Base-by-base conservation (phyloP, 2,888 invertebrate species). In the Eupithecia abbreviata region DNA sequence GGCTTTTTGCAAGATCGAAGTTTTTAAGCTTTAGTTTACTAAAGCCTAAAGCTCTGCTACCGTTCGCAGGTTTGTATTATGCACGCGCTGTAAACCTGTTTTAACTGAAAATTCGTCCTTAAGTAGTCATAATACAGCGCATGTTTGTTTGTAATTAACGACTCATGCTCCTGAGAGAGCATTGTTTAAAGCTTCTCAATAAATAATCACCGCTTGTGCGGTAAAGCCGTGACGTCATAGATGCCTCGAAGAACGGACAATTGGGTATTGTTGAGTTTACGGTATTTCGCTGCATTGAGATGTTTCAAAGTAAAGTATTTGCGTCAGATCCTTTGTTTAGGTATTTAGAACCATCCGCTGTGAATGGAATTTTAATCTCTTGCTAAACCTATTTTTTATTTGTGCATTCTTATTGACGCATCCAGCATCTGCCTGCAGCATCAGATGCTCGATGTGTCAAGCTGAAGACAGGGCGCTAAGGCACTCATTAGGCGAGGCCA, bases 61-160 rank as follows among this genome's bases (percentile, higher is more conserved):
- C 30, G 62, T 58, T 58, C 3, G 58, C 58, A 18, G 58, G 58
- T 10, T 47, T 18, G 18, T 42, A 30, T 10, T 66, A 42, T 0
- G 58, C 18, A 51, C n/a, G 45, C 15, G 49, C 18, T 4, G 18
- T 5, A 42, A 72, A 30, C 72, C 6, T 70, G 49, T 73, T 75
- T 73, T n/a, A 18, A 42, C 47, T 62, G 30, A 45, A 77, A 77
- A 75, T 42, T 42, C 12, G 43, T 18, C 58, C 55, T 73, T 85
- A 87, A 82, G 77, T 76, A 81, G 74, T 85, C 85, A 85, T 86
- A 85, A 87, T 85, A 84, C 84, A 85, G 89, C 84, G 86, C 90
- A 88, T 92, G 92, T 93, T 90, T 90, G 90, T 90, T 91, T 90
- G 88, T 92, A 92, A 93, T 93, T 93, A 93, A 93, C 93, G 92